These are phyloP conservation scores for Eustalomyia histrio DNA, from an alignment of 2,888 invertebrate species.

Conservation along the genomic window DNA sequence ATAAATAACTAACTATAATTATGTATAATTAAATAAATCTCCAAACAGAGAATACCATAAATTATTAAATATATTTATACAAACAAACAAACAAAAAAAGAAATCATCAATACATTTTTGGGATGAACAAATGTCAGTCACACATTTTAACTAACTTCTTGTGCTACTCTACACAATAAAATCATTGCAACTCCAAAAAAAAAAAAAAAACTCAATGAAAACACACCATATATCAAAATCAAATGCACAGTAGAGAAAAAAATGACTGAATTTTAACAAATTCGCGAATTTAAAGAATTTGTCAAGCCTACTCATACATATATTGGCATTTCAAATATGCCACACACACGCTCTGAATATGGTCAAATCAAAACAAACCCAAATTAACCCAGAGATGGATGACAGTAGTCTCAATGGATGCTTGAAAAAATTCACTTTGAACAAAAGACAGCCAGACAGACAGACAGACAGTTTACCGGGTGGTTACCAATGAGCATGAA, in stretches of 20 bases:
- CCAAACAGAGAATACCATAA: slow-evolving; percentile 40
- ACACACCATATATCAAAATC: slow-evolving; percentile 31
- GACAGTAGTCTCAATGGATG: background rate
- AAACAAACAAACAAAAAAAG: slow-evolving; percentile 23
- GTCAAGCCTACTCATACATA: slow-evolving; percentile 71
- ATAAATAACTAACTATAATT: slow-evolving; percentile 63
- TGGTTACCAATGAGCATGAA: slow-evolving; percentile 58
- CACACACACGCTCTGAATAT: slow-evolving; percentile 72
- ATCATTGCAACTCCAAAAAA: slow-evolving; percentile 8
- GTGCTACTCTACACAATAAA: slow-evolving; percentile 11
- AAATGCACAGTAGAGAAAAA: slow-evolving; percentile 46
- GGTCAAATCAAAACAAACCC: slow-evolving; percentile 69
- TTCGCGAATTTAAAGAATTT: slow-evolving; percentile 73
- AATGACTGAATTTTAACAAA: slow-evolving; percentile 65
- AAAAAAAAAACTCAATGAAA: too few relatives aligned
- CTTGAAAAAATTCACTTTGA: slow-evolving; percentile 25
- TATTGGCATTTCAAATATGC: slow-evolving; percentile 73
- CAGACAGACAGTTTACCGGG: slow-evolving; percentile 50
- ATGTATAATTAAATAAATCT: slow-evolving; percentile 63
- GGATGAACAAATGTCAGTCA: slow-evolving; percentile 64
- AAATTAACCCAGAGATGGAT: slow-evolving; percentile 2
- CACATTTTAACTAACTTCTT: slow-evolving; percentile 54
- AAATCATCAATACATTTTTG: slow-evolving; percentile 49
- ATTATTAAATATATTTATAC: slow-evolving; percentile 43
- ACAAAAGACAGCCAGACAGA: slow-evolving; percentile 1